Evolutionary conservation across 2,888 invertebrate genomes (phyloP).

Genomic region (Thera obeliscata): DNA sequence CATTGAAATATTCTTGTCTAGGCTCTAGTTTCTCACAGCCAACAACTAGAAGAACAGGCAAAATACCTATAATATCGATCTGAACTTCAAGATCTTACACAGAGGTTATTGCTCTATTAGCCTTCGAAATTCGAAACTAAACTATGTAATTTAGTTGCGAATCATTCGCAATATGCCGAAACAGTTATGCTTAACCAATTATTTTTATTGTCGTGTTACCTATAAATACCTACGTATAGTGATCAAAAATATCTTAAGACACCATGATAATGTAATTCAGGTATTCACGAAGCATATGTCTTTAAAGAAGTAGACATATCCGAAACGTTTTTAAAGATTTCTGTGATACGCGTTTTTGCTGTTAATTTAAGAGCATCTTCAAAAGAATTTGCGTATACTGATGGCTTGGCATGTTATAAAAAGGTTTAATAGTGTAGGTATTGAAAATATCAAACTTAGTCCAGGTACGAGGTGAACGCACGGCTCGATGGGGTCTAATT

Average conservation of each 20-base stretch:
- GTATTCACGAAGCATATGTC: too few species aligned
- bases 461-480: constrained; percentile 31
- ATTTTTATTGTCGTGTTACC: constrained; percentile 1
- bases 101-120: constrained; percentile 28
- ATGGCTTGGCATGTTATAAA: too few species aligned
- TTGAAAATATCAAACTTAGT: neutral
- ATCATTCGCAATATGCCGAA: constrained; percentile 14
- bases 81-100: constrained; percentile 21
- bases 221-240: neutral
- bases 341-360: too few species aligned
- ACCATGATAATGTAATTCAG: too few species aligned
- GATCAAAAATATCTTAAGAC: neutral
- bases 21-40: too few species aligned
- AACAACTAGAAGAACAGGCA: too few species aligned
- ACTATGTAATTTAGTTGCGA: too few species aligned
- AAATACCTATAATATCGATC: constrained; percentile 5
- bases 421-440: neutral
- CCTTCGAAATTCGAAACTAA: constrained; percentile 19
- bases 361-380: too few species aligned
- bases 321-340: too few species aligned
- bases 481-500: constrained; percentile 26
- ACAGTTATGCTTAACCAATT: constrained; percentile 18
- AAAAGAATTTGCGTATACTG: too few species aligned
- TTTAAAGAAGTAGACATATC: too few species aligned
- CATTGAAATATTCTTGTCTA: too few species aligned